Evolutionary conservation across 2,888 invertebrate genomes (phyloP), one percentile per base, ranked within the genome.

Genomic region (Dasysyrphus albostriatus): DNA sequence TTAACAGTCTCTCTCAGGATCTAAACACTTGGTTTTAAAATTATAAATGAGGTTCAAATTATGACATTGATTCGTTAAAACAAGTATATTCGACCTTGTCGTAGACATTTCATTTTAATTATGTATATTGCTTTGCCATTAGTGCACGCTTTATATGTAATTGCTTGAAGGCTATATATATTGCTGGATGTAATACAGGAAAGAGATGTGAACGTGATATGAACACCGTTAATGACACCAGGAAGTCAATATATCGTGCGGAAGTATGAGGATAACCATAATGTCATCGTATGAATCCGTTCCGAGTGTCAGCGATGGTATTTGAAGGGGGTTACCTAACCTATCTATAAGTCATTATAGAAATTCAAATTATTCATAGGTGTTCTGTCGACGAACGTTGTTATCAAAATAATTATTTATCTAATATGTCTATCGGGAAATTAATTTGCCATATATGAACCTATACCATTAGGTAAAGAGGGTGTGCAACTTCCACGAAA

Each of bases 311-410:
- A 32, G 19, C 39, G 42, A 34, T n/a, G 32, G 32, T 7, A 5
- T 34, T 49, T 14, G 3, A 24, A 42, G 70, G 3, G 47, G 10
- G 1, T n/a, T 14, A 24, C 42, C 14, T 14, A 34, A 47, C 9
- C 12, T 12, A 29, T 3, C 14, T 54, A 8, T 8, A 78, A 54
- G 59, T 78, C 69, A 79, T 70, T 79, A 63, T 54, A 29, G 56
- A 39, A n/a, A 70, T 72, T 39, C 14, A 51, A 80, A 84, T 84
- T 67, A 84, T 75, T 79, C n/a, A 54, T 54, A 14, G 56, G 58
- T 54, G 58, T 32, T 63, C 56, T 83, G 8, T 2, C 29, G 29
- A 29, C 29, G 9, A 32, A 32, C 14, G 54, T 54, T 54, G 16
- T 16, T 34, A 34, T 58, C 34, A 16, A 58, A 58, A 58, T 37